These are phyloP conservation scores for Sepioteuthis lessoniana DNA, from an alignment of 2,888 invertebrate genomes.

Conservation along the genomic window DNA sequence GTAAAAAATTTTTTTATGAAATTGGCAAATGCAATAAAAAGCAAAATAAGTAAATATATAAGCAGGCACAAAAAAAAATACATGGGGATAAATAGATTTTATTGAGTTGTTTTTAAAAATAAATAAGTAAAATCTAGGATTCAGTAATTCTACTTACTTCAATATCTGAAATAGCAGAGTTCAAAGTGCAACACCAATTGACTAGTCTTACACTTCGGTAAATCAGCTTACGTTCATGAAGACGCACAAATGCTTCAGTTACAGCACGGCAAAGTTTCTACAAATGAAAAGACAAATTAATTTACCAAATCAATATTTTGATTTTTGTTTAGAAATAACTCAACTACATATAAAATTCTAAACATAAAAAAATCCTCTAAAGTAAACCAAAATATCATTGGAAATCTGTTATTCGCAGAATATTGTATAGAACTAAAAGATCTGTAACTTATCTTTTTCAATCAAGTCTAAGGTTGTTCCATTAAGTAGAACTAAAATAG, in stretches of 20 bases:
- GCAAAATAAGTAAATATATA: background rate
- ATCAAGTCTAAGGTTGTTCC: too few species aligned
- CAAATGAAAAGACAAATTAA: slow-evolving; percentile 52
- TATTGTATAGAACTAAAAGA: too few species aligned
- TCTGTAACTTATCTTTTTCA: too few species aligned
- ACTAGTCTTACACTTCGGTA: slow-evolving; percentile 95
- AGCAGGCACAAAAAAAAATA: background rate
- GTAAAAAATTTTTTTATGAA: too few species aligned
- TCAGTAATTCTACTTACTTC: slow-evolving; percentile 82
- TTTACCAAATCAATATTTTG: background rate
- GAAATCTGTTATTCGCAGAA: too few species aligned
- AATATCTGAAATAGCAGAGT: slow-evolving; percentile 98
- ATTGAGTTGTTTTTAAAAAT: background rate
- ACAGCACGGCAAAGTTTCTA: slow-evolving; percentile 82
- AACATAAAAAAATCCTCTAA: too few species aligned
- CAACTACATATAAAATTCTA: background rate
- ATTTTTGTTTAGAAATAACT: background rate
- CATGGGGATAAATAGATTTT: background rate
- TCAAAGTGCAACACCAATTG: slow-evolving; percentile 97
- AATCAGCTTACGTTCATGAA: slow-evolving; percentile 91
- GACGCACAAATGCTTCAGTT: slow-evolving; percentile 91
- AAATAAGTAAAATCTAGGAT: background rate
- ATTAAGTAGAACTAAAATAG: too few species aligned
- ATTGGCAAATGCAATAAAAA: too few species aligned
- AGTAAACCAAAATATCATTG: too few species aligned